phyloP scores from a whole-genome alignment of 2,113 vertebrate genomes.

The Malurus elegans region DNA sequence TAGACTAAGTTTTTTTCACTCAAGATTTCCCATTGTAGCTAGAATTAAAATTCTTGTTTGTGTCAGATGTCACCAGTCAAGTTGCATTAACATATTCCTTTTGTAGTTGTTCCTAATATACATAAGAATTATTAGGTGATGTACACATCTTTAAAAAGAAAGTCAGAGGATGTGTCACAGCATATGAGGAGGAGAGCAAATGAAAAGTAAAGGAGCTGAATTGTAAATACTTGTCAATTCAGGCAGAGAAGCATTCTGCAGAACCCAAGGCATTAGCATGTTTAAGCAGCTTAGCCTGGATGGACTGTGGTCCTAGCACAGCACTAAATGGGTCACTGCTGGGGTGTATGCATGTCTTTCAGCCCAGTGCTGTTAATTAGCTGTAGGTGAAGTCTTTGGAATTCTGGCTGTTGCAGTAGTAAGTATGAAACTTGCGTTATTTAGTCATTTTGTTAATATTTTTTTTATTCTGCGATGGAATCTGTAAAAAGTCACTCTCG shows the following conservation, averaged over 20 bases:
- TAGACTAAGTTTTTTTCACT: background rate
- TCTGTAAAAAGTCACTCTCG: background rate
- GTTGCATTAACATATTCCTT: background rate
- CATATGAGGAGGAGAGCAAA: background rate
- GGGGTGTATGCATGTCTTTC: background rate
- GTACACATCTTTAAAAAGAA: background rate
- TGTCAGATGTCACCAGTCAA: background rate
- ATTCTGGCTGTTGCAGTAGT: background rate
- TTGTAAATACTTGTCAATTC: slow-evolving; percentile 5
- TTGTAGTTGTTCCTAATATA: background rate
- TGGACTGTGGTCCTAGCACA: slow-evolving; percentile 3
- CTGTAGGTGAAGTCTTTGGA: background rate
- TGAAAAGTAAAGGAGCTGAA: background rate
- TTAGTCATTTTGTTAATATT: background rate
- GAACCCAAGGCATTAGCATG: slow-evolving; percentile 15
- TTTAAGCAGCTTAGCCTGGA: slow-evolving; percentile 59
- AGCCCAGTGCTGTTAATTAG: background rate
- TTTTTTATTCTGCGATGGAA: background rate
- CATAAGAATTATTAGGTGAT: background rate
- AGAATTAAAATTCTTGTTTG: background rate
- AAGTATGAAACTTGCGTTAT: background rate
- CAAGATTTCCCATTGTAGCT: background rate
- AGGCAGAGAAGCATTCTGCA: slow-evolving; percentile 17
- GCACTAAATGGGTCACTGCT: slow-evolving; percentile 46
- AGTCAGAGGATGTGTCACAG: background rate